Evolutionary conservation across 2,797 vertebrate species (phyloP), one percentile per base, ranked within the genome.

Genomic region (Pseudochaenichthys georgianus): DNA sequence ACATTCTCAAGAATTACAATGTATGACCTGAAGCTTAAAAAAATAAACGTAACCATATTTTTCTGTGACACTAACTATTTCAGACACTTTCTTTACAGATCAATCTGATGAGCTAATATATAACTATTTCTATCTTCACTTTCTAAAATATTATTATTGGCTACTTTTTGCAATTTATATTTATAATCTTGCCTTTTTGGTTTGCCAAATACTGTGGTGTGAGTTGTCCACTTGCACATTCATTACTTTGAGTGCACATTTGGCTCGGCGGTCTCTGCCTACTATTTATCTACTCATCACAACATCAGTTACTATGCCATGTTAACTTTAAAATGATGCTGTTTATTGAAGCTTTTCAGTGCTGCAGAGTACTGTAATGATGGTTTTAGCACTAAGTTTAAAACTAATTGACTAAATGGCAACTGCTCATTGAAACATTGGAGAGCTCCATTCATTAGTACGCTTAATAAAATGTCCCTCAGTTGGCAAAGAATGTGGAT

Each of bases 371-470:
- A 46, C 70, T 73, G n/a, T 31, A 38, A 2, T 65, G 8, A 60
- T 48, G 71, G 34, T 60, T 65, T 75, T 16, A 79, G 64, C 1
- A 12, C 38, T 4, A 15, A 67, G 3, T 71, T 17, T 69, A 74
- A 72, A 17, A 52, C 53, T 58, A 13, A 38, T 34, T 15, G 50
- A 51, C 70, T 75, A 58, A 75, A 67, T 59, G 41, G 52, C 1
- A 9, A 43, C 45, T 21, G 16, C 16, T 62, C n/a, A 54, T 59
- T 64, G 41, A 61, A 58, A 75, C 52, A 62, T 43, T 64, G 47
- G 13, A 70, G 15, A 42, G 19, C 42, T 67, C 19, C 41, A 38
- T 50, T 68, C 13, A 63, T 9, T 47, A 28, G 51, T 45, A 34
- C 2, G 0, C 17, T 47, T 45, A 38, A 43, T 60, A 13, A 78